A percentile compares a stretch with the other conserved stretches of the same genome.
Conservation (phyloP, 2,797 vertebrate genomes). For the Todus mexicanus region DNA sequence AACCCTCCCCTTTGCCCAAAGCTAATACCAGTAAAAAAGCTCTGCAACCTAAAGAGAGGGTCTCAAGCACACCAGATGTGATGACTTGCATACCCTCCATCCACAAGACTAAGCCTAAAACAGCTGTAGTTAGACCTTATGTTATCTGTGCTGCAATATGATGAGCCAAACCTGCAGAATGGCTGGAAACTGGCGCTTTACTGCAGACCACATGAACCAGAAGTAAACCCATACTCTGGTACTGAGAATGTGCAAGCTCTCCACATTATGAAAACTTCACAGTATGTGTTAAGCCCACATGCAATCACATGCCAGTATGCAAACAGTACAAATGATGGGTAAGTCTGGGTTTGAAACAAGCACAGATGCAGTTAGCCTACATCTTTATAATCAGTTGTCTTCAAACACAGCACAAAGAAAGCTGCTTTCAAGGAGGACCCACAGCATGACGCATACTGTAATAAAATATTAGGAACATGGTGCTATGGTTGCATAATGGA, state of each 20-base stretch:
- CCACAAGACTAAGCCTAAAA: neutral
- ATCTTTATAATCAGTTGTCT: rapidly evolving
- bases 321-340: rapidly evolving
- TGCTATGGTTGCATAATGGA: neutral
- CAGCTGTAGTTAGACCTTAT: neutral
- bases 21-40: neutral
- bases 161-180: neutral
- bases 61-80: neutral
- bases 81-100: neutral
- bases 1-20: neutral
- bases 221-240: neutral
- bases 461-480: neutral
- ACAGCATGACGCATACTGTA: neutral
- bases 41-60: rapidly evolving
- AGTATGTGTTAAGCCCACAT: neutral
- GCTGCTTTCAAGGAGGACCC: neutral
- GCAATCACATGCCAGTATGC: neutral
- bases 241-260: neutral
- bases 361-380: neutral
- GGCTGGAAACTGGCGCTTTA: neutral
- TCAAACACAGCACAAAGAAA: neutral
- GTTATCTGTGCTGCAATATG: no score
- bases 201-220: neutral
- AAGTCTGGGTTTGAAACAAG: neutral
- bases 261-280: neutral